phyloP scores from a whole-genome alignment of 2,797 vertebrate species.

The Anguilla anguilla region DNA sequence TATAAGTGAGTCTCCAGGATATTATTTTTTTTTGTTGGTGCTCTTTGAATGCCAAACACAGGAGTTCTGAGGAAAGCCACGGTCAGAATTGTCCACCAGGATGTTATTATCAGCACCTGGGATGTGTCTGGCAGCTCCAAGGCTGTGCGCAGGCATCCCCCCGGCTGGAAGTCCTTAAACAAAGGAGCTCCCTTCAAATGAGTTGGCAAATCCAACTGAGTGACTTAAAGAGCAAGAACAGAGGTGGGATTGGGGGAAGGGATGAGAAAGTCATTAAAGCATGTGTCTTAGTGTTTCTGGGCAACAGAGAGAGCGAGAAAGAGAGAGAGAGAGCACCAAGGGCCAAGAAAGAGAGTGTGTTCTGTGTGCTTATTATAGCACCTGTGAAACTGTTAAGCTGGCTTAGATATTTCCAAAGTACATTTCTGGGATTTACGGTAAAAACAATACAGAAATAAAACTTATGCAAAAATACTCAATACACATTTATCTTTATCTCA shows the following conservation, averaged over 20 bases:
- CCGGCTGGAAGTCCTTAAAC: constrained; percentile 2
- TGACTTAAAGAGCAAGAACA: background rate
- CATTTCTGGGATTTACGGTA: too few species aligned
- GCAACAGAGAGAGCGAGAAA: background rate
- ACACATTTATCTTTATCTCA: too few species aligned
- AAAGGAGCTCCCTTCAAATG: background rate
- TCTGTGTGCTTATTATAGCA: too few species aligned
- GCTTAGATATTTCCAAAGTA: too few species aligned
- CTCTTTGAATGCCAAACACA: background rate
- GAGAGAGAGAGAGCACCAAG: background rate
- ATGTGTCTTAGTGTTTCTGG: background rate
- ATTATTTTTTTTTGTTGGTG: background rate
- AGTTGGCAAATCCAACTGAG: background rate
- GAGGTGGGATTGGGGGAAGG: background rate
- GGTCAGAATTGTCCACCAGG: background rate
- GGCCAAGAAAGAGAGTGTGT: background rate
- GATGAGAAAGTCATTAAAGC: background rate
- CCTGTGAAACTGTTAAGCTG: too few species aligned
- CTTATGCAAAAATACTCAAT: too few species aligned
- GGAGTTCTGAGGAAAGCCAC: background rate
- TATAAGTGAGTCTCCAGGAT: background rate
- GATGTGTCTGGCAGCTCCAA: background rate
- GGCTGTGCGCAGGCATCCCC: background rate
- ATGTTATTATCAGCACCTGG: background rate
- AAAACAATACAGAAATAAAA: too few species aligned